Percentiles rank a stretch among this genome's conserved stretches.
phyloP scores from a whole-genome alignment of 2,113 vertebrate species.

The Phoenicopterus ruber region DNA sequence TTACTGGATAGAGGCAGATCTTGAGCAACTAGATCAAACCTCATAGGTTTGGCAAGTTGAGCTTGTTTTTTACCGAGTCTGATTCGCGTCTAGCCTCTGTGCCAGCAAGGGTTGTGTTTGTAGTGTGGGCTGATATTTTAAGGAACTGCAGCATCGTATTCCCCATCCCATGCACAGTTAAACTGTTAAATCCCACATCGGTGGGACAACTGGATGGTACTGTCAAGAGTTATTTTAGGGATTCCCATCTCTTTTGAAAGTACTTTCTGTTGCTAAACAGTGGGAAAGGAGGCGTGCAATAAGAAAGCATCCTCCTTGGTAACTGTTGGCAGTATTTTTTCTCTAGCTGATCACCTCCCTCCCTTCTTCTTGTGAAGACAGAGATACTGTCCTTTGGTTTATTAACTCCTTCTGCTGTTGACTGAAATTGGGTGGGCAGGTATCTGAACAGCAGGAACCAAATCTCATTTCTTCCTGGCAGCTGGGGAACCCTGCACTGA shows the following conservation, averaged over 20 bases:
- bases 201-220: background rate
- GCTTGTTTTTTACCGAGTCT: background rate
- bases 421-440: background rate
- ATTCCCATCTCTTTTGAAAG: background rate
- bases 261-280: background rate
- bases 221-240: background rate
- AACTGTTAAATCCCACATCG: background rate
- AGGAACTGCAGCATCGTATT: background rate
- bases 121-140: background rate
- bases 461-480: background rate
- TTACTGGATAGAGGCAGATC: constrained; percentile 44
- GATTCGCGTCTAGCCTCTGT: background rate
- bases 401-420: background rate
- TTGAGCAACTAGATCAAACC: constrained; percentile 51
- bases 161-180: background rate
- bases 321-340: background rate
- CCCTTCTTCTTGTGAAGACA: background rate
- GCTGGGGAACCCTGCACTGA: background rate
- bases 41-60: constrained; percentile 47
- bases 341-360: background rate
- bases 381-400: background rate
- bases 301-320: background rate
- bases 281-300: background rate
- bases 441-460: background rate
- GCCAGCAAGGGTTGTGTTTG: background rate